phyloP scores from a whole-genome alignment of 1,140 invertebrate genomes.

The Rhizoglyphus robini region DNA sequence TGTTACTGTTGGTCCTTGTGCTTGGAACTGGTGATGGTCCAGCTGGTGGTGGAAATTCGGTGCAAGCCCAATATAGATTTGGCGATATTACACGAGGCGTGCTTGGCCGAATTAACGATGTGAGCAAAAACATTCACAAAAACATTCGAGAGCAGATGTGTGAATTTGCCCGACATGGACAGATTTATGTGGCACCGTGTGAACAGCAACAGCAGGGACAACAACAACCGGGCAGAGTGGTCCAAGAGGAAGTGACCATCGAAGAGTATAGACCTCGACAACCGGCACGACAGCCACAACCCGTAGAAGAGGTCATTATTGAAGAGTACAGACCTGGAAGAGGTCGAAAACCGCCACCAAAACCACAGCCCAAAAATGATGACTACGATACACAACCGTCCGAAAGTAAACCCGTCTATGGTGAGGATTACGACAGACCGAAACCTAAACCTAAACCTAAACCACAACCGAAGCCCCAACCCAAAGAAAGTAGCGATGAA shows the following conservation, averaged over 20 bases:
- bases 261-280: neutral
- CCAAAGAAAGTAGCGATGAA: neutral
- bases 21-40: no score
- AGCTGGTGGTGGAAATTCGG: no score
- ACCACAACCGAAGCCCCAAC: neutral
- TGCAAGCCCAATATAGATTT: no score
- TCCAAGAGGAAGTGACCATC: neutral
- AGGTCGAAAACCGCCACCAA: neutral
- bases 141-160: neutral
- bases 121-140: neutral
- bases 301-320: neutral
- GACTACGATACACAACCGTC: neutral
- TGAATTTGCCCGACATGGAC: neutral
- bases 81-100: neutral
- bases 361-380: neutral
- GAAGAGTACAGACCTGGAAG: neutral
- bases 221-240: neutral
- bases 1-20: no score
- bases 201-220: neutral
- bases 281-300: neutral
- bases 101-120: neutral
- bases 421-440: neutral
- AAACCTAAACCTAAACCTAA: no score
- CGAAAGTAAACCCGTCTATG: neutral
- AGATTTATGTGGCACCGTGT: constrained; percentile 9